phyloP scores from a whole-genome alignment of 1,140 invertebrate genomes.

The Drosophila arizonae region DNA sequence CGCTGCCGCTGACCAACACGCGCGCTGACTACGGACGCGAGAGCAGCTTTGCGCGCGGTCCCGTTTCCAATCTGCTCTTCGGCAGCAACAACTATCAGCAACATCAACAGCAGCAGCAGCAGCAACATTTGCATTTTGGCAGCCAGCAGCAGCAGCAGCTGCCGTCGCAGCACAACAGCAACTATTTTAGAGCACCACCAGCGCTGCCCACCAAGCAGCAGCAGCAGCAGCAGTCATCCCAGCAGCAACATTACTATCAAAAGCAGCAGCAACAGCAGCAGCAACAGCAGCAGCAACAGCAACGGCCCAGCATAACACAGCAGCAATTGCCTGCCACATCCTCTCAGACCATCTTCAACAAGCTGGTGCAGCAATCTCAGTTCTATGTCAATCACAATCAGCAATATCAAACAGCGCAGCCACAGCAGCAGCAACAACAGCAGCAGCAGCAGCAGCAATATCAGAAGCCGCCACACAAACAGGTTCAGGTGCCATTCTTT shows the following conservation, averaged over 20 bases:
- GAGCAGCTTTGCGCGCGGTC: constrained; percentile 46
- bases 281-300: constrained; percentile 49
- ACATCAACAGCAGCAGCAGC: constrained; percentile 25
- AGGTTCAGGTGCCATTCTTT: constrained; percentile 83
- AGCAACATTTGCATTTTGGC: constrained; percentile 36
- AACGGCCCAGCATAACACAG: constrained; percentile 56
- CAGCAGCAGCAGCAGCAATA: constrained; percentile 53
- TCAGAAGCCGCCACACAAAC: constrained; percentile 62
- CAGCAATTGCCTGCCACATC: constrained; percentile 63
- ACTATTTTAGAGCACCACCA: constrained; percentile 32
- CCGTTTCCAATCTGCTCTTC: constrained; percentile 53
- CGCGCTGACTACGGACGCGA: constrained; percentile 66
- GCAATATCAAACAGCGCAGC: constrained; percentile 71
- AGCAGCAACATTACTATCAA: constrained; percentile 56
- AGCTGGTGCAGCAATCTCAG: constrained; percentile 81
- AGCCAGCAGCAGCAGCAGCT: constrained; percentile 51
- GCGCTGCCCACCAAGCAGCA: constrained; percentile 55
- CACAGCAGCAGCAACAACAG: constrained; percentile 46
- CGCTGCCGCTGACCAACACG: constrained; percentile 82
- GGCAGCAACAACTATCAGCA: constrained; percentile 48
- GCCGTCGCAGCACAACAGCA: constrained; percentile 71
- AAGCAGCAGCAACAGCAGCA: constrained; percentile 63
- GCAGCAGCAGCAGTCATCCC: constrained; percentile 68
- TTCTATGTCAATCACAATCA: constrained; percentile 83
- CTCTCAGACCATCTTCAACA: constrained; percentile 67